Base-by-base conservation (phyloP, 2,797 vertebrate genomes). In the Sebastes cheni region DNA sequence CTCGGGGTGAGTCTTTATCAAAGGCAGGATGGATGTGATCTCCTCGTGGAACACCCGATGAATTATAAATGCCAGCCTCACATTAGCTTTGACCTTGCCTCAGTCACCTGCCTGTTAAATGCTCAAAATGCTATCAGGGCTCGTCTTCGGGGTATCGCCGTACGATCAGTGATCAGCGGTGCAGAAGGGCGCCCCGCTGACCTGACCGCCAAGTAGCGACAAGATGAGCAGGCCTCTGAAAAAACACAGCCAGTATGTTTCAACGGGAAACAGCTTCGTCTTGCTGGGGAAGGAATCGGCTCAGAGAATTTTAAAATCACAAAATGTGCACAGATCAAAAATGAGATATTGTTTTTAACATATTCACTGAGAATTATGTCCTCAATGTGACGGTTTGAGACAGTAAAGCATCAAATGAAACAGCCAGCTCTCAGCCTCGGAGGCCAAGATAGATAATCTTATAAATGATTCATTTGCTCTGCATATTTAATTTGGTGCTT, bases 1-100 rank as follows among this genome's bases (percentile, higher is more conserved):
- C 79, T 86, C 67, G 42, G 70, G 65, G 54, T 67, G 75, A 88
- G 75, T 83, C 67, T 89, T 75, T 80, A 85, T 85, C 86, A 84
- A 79, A 91, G 80, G 50, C 65, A 42, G 80, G 82, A 79, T 85
- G 80, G 91, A 94, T 88, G 72, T 79, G 89, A 93, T 92, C 91
- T 87, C 87, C 84, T 86, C 5, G 74, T 83, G 86, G 87, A 93
- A 90, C 85, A 85, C 77, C 85, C 9, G 5, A 92, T 95, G 90
- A 94, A 95, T 95, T 91, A 95, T 95, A 90, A 73, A 94, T 94
- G 90, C 76, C 77, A n/a, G 72, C 61, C 66, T 91, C 87, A 72
- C 89, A 83, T 90, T 90, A 81, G 78, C 62, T 77, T 75, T 86
- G 91, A 95, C 94, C 93, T 95, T 94, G 92, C 72, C 62, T 25